Conservation (phyloP, 2,797 vertebrate species). For the Betta splendens region DNA sequence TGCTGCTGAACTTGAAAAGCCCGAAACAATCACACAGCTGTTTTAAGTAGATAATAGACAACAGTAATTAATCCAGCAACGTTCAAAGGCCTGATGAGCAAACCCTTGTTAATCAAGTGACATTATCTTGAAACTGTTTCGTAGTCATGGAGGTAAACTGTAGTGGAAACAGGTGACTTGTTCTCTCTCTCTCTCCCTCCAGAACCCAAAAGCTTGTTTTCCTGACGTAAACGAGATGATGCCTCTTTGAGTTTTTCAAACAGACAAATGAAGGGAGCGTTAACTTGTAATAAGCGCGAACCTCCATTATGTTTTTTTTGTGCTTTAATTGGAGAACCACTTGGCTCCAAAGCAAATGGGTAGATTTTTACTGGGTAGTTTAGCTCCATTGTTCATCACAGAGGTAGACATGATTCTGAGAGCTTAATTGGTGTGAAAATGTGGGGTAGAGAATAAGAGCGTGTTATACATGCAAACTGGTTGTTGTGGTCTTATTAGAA, state of each 20-base stretch:
- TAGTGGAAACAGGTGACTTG: slow-evolving; percentile 9
- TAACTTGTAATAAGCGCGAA: neutral
- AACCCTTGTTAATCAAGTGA: neutral
- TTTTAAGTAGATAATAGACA: neutral
- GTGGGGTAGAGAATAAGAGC: too few relatives aligned
- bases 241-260: slow-evolving; percentile 5
- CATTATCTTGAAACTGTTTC: neutral
- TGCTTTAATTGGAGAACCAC: slow-evolving; percentile 36
- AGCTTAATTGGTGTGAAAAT: too few relatives aligned
- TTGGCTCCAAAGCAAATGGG: slow-evolving; percentile 12
- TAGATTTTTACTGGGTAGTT: slow-evolving; percentile 24
- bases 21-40: neutral
- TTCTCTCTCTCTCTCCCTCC: neutral
- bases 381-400: slow-evolving; percentile 23
- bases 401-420: slow-evolving; percentile 48
- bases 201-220: slow-evolving; percentile 7
- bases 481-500: too few relatives aligned
- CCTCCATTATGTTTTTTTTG: slow-evolving; percentile 15
- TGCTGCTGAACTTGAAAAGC: slow-evolving; percentile 1
- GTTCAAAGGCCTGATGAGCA: neutral
- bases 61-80: too few relatives aligned
- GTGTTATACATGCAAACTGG: too few relatives aligned
- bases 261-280: neutral
- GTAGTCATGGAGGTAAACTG: neutral
- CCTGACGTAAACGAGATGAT: neutral